Evolutionary conservation across 2,113 vertebrate genomes (phyloP), one percentile per base, ranked within the genome.

Genomic region (Paedocypris sp.): DNA sequence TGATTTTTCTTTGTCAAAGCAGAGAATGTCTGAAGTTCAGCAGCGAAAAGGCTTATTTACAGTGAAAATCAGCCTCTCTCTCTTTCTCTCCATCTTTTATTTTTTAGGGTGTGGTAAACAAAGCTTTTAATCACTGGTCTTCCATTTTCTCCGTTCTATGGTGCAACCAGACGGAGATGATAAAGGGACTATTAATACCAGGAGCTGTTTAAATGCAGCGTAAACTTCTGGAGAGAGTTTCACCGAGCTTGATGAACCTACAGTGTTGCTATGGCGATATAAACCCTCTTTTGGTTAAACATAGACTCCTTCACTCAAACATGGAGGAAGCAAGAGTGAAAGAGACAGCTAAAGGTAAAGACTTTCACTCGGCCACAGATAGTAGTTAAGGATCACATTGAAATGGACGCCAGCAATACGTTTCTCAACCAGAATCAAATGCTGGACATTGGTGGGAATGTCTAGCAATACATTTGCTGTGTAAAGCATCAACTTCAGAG

Each of bases 231-330:
- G 45, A 53, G 62, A 60, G 36, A 42, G 50, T 66, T 71, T 66
- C 26, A 39, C 49, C 35, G 45, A 58, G 49, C 49, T 57, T 66
- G 42, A 70, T 51, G 33, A 74, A 59, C 52, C 41, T 61, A 28
- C 47, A 53, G 51, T 29, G 60, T 74, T 60, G 48, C 66, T 47
- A 69, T 71, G 59, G 63, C 64, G 57, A 71, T 66, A 39, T 38
- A 41, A 35, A 66, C 69, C 69, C 58, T 36, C 66, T 60, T 50
- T 62, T 60, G 68, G 62, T 67, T 66, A 68, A 62, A 60, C 59
- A 70, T 62, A 59, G 47, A 47, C 41, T 63, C 59, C 48, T 67
- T 66, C 39, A 50, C 51, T 51, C 36, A 56, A 18, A 64, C 33
- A 53, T 52, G 20, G 46, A 68, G 6, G 15, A 31, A 53, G 50